Percentiles rank a stretch among this genome's conserved stretches.
Conservation (phyloP, 2,113 vertebrate genomes). For the Ramphastos sulfuratus region DNA sequence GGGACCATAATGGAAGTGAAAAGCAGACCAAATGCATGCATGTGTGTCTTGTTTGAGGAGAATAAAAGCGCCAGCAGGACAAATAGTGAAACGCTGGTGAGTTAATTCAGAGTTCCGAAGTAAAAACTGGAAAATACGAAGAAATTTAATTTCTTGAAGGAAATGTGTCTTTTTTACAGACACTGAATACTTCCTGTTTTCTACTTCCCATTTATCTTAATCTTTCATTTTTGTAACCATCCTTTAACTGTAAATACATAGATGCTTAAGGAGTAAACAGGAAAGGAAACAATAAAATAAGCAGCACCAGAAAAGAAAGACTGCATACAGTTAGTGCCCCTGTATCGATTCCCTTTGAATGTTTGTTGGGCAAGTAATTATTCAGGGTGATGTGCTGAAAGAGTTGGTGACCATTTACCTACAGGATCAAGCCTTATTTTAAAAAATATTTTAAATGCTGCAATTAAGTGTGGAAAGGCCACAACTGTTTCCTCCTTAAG, state of each 20-base stretch:
- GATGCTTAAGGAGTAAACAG: background rate
- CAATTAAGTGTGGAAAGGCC: background rate
- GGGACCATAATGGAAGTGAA: background rate
- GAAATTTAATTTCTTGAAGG: background rate
- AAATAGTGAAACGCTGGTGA: background rate
- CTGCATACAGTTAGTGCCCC: background rate
- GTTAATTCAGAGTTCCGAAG: background rate
- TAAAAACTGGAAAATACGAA: background rate
- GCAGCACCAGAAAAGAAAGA: background rate
- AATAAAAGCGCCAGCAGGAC: background rate
- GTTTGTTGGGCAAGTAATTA: background rate
- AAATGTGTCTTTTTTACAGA: background rate
- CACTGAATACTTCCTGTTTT: background rate
- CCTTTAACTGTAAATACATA: background rate
- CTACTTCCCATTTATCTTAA: background rate
- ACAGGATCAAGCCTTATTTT: slow-evolving; percentile 49
- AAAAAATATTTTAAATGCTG: slow-evolving; percentile 51
- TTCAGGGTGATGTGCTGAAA: background rate
- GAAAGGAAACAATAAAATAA: background rate
- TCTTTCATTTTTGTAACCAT: background rate
- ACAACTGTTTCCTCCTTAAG: background rate
- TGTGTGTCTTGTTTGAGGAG: background rate
- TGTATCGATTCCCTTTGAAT: slow-evolving; percentile 2
- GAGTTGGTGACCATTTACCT: background rate
- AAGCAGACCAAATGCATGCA: background rate